Base-by-base conservation (phyloP, 2,797 vertebrate genomes). In the Rhincodon typus region DNA sequence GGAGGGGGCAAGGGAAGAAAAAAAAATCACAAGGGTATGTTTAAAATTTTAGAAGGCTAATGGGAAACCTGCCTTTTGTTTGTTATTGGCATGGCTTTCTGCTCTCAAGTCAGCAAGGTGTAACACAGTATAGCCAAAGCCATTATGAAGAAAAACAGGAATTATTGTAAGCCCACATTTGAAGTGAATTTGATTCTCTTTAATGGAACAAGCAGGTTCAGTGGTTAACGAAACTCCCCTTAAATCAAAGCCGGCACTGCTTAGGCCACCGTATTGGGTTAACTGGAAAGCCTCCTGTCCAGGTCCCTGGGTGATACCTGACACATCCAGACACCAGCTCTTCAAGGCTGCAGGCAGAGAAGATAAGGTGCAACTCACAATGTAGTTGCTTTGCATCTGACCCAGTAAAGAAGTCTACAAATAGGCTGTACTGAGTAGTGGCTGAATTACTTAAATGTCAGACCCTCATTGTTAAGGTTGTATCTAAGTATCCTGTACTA, bases 281-380 rank as follows among this genome's bases (percentile, higher is more conserved):
- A 97, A 97, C 96, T 96, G 96, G 97, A 97, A 98, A 97, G 97
- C 96, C 96, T 97, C 96, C 96, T 97, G 97, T 97, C 97, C 96
- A 96, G 97, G 97, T 98, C 98, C 98, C 98, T 62, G 96, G 98
- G 97, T 97, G 98, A 98, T 97, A 98, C 97, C 97, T 90, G 98
- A 98, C 97, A 97, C 98, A 97, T 96, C 96, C 95, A 95, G 96
- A 97, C 97, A 97, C 96, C 97, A 97, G 97, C 97, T 97, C 97
- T 97, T 97, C 70, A 97, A 96, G 90, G 97, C 96, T 96, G 96
- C 90, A 96, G 96, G 97, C 91, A 97, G 96, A 96, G 97, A 96
- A 98, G 98, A 98, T 98, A 98, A 98, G 97, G 96, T 96, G 69
- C 69, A 97, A 97, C 96, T 97, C 97, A 97, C 98, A 98, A 97